Percentiles rank a stretch among this genome's conserved stretches.
phyloP scores from a whole-genome alignment of 2,888 invertebrate genomes.

The Halocaridina rubra region DNA sequence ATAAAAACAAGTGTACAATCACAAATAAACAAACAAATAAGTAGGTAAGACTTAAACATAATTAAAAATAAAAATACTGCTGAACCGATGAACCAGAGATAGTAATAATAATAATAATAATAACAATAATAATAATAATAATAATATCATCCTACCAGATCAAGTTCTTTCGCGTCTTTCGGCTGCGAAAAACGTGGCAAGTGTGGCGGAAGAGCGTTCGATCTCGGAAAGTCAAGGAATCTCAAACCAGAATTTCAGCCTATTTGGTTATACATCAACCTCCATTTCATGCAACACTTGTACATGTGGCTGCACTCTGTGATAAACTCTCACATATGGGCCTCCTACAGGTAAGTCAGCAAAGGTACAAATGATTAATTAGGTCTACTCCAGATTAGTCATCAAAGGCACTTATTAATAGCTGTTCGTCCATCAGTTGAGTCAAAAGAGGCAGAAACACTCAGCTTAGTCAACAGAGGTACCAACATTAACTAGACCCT shows the following conservation, averaged over 20 bases:
- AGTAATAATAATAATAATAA: neutral
- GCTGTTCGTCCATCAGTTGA: no score
- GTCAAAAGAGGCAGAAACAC: no score
- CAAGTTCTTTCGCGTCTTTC: constrained; percentile 48
- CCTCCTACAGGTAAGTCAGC: constrained; percentile 36
- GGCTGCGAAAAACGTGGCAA: constrained; percentile 46
- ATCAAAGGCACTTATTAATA: no score
- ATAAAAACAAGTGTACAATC: no score
- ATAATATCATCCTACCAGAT: neutral
- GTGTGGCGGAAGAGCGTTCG: constrained; percentile 49
- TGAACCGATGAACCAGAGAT: neutral
- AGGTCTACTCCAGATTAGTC: no score
- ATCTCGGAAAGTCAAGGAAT: constrained; percentile 40
- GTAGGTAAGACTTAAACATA: no score
- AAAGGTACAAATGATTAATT: no score
- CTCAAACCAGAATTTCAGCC: constrained; percentile 36
- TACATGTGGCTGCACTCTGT: constrained; percentile 40
- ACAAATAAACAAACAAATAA: no score
- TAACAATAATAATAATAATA: neutral
- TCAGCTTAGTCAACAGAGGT: no score
- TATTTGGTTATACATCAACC: constrained; percentile 48
- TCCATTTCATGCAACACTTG: constrained; percentile 36
- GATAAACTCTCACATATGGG: constrained; percentile 48
- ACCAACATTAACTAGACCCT: no score
- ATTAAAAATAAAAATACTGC: no score